phyloP scores from a whole-genome alignment of 2,113 vertebrate species.

The Paradoxurus hermaphroditus region DNA sequence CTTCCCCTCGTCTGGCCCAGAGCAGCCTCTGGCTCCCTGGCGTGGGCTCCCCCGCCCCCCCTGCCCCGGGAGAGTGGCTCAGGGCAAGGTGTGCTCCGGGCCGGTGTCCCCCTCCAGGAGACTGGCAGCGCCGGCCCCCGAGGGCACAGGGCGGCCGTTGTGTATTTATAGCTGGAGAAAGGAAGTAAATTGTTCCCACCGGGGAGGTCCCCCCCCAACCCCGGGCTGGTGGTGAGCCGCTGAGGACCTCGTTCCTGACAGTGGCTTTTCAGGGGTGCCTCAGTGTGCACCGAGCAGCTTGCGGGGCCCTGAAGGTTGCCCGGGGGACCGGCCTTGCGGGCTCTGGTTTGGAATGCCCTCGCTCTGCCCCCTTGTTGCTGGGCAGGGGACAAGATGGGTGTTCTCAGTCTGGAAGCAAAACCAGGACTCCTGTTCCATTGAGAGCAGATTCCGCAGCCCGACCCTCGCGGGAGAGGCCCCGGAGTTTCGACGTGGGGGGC shows the following conservation, averaged over 20 bases:
- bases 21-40: too few species aligned
- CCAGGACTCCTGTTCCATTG: background rate
- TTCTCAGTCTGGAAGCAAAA: conserved; percentile 28
- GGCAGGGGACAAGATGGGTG: background rate
- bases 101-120: background rate
- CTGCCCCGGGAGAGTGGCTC: background rate
- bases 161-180: conserved; percentile 3
- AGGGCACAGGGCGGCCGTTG: background rate
- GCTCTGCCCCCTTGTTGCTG: background rate
- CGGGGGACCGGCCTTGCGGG: background rate
- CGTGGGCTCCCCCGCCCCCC: accelerated
- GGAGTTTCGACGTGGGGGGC: accelerated
- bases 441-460: background rate
- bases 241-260: conserved; percentile 4
- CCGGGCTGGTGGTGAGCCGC: too few species aligned
- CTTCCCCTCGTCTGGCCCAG: background rate
- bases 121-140: background rate
- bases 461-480: accelerated
- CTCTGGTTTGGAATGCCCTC: background rate
- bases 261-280: background rate
- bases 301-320: background rate
- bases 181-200: conserved; percentile 66
- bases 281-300: background rate
- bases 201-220: background rate
- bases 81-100: accelerated